A percentile compares a stretch with the other conserved stretches of the same genome.
phyloP scores from a whole-genome alignment of 2,113 vertebrate species.

The Catharus fuscescens region DNA sequence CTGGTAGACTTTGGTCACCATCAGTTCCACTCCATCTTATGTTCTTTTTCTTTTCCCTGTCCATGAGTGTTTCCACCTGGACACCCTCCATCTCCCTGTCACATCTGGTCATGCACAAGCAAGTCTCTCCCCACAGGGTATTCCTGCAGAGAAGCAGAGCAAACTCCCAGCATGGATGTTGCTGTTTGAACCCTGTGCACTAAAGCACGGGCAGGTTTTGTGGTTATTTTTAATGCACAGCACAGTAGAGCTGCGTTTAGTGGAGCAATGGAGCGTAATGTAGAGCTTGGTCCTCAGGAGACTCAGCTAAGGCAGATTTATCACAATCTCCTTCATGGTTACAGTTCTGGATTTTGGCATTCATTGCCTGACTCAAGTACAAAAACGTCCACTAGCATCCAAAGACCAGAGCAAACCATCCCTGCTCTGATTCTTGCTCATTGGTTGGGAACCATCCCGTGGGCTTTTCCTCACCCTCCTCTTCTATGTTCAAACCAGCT shows the following conservation, averaged over 20 bases:
- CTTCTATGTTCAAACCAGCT: not conserved
- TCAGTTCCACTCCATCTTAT: not conserved
- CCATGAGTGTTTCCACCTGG: not conserved
- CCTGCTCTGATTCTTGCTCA: not conserved
- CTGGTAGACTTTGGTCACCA: not conserved
- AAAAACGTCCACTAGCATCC: not conserved
- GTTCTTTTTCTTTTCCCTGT: not conserved
- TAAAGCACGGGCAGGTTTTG: not conserved
- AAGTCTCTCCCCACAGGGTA: not conserved
- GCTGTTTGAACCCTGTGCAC: not conserved
- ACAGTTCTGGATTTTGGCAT: not conserved
- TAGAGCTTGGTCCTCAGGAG: not conserved
- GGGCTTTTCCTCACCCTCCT: not conserved
- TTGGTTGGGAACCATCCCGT: not conserved
- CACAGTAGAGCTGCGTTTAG: not conserved
- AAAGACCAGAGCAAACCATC: not conserved
- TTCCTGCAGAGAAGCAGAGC: not conserved
- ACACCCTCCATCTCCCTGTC: not conserved
- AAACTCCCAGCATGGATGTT: not conserved
- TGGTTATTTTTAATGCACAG: not conserved
- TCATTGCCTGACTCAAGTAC: not conserved
- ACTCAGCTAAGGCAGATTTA: not conserved
- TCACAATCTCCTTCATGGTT: not conserved
- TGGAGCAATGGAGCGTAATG: not conserved
- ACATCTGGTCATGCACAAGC: not conserved